These are phyloP conservation scores for Enteromius treurensis DNA, from an alignment of 2,797 vertebrate species.

Conservation along the genomic window DNA sequence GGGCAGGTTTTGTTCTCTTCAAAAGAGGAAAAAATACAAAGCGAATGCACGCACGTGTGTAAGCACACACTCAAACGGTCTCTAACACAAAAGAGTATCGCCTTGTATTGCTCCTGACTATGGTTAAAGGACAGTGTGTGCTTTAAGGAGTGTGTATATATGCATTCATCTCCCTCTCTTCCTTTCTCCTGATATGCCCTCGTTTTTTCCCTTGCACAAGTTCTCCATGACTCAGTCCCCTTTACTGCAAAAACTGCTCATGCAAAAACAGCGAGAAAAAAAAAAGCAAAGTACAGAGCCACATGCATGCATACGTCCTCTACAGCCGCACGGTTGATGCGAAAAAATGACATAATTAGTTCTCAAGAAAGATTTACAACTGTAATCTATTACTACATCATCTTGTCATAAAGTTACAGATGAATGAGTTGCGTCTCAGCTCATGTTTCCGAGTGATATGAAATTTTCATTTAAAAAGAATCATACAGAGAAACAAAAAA, in stretches of 20 bases:
- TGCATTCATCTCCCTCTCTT: slow-evolving; percentile 39
- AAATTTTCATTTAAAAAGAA: slow-evolving; percentile 31
- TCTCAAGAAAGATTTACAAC: slow-evolving; percentile 31
- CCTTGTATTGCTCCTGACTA: slow-evolving; percentile 51
- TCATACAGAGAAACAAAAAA: slow-evolving; percentile 13
- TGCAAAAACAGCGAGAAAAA: slow-evolving; percentile 23
- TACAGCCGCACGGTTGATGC: neutral
- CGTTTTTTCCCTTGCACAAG: slow-evolving; percentile 33
- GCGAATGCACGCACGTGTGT: slow-evolving; percentile 1
- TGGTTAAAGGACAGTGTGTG: slow-evolving; percentile 50
- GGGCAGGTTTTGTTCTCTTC: slow-evolving; percentile 54
- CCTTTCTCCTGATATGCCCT: slow-evolving; percentile 27
- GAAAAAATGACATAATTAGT: slow-evolving; percentile 12
- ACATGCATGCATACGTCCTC: neutral
- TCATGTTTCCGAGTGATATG: slow-evolving; percentile 34
- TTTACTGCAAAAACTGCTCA: slow-evolving; percentile 36
- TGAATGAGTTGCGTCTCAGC: slow-evolving; percentile 3
- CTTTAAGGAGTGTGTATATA: slow-evolving; percentile 38
- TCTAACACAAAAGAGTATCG: slow-evolving; percentile 46
- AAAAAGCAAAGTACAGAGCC: slow-evolving; percentile 15
- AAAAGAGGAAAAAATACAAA: slow-evolving; percentile 19
- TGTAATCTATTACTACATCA: slow-evolving; percentile 24
- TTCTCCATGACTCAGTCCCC: slow-evolving; percentile 61
- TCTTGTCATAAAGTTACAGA: slow-evolving; percentile 27
- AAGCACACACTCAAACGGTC: slow-evolving; percentile 18